Evolutionary conservation across 2,113 vertebrate genomes (phyloP).

Genomic region (Microcebus lehilahytsara): DNA sequence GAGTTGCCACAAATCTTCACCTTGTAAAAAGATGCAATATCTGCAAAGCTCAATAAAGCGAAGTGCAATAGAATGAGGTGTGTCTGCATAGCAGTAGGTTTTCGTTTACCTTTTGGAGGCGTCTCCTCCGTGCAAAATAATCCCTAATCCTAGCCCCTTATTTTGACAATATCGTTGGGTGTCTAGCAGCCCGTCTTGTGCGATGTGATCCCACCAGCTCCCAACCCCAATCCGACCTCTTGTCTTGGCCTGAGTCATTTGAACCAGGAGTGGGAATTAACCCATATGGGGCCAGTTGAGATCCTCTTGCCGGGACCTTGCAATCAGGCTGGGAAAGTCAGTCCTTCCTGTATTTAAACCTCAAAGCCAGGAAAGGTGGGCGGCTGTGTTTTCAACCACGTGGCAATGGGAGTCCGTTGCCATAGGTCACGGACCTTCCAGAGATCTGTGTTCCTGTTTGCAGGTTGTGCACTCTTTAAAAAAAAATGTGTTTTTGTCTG

Average conservation of each 20-base stretch:
- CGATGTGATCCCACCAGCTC: background rate
- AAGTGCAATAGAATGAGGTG: background rate
- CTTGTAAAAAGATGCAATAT: background rate
- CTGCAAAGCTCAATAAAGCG: background rate
- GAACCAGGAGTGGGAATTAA: background rate
- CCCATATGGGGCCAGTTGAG: background rate
- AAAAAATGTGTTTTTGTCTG: background rate
- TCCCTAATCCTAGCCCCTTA: background rate
- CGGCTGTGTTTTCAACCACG: background rate
- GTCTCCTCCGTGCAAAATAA: background rate
- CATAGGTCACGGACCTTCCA: background rate
- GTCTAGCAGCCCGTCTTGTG: background rate
- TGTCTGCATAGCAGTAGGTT: background rate
- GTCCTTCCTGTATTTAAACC: background rate
- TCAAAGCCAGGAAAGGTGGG: background rate
- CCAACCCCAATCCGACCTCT: too few species aligned
- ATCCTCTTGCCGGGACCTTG: background rate
- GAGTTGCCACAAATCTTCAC: background rate
- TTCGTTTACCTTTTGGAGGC: background rate
- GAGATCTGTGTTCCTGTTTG: background rate
- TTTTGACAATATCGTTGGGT: background rate
- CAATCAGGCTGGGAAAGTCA: background rate
- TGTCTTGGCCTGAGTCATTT: background rate
- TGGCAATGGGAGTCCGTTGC: background rate
- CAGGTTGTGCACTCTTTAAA: background rate